Conservation (phyloP, 2,888 invertebrate species). For the Agrochola lychnidis region DNA sequence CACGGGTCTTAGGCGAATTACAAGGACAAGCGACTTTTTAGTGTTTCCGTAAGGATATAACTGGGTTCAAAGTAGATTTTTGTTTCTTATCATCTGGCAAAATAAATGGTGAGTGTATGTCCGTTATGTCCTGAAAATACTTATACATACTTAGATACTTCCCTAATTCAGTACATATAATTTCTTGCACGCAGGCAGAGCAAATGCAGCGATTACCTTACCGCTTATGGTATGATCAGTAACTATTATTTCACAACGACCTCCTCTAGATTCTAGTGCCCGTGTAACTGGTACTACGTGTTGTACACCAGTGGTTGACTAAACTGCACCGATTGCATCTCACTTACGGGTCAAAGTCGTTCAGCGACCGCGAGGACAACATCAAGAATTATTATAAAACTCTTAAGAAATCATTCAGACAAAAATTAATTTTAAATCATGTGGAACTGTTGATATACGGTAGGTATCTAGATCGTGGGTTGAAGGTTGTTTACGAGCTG, state of each 20-base stretch:
- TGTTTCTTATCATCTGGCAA: neutral
- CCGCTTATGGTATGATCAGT: constrained; percentile 48
- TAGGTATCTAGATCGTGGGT: constrained; percentile 33
- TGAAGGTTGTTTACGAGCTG: constrained; percentile 55
- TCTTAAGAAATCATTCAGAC: constrained; percentile 56
- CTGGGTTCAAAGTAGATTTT: neutral
- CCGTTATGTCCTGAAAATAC: neutral
- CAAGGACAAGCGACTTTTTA: neutral
- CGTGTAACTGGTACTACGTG: constrained; percentile 56
- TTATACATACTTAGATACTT: neutral
- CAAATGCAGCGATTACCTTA: constrained; percentile 37
- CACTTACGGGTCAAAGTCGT: constrained; percentile 67
- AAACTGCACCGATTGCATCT: constrained; percentile 60
- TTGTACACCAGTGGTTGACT: constrained; percentile 49
- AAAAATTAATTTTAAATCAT: constrained; percentile 42
- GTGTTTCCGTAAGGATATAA: neutral
- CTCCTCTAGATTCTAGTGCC: constrained; percentile 44
- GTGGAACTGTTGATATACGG: constrained; percentile 40
- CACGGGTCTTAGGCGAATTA: neutral
- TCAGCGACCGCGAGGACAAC: constrained; percentile 55
- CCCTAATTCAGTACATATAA: constrained; percentile 9
- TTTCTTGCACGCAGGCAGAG: neutral
- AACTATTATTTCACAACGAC: constrained; percentile 60
- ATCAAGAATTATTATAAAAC: constrained; percentile 52
- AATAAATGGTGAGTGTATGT: neutral